Evolutionary conservation across 2,113 vertebrate species (phyloP).

Genomic region (Trochalopteron elliotii): DNA sequence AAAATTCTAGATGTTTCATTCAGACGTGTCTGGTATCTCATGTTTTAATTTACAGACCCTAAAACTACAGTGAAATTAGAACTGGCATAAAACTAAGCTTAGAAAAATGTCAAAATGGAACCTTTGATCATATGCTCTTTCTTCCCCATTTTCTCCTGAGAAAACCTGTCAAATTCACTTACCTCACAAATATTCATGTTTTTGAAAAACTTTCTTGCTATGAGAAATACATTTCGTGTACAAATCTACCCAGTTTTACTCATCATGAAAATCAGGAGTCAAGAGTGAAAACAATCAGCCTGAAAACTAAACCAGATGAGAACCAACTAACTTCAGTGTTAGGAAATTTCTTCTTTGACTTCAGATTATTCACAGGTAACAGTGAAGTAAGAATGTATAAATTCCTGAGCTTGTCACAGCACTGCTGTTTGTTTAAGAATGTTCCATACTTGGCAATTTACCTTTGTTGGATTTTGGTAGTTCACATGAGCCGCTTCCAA

Average conservation of each 20-base stretch:
- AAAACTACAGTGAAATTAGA: not conserved
- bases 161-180: not conserved
- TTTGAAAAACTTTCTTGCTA: not conserved
- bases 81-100: not conserved
- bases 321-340: not conserved
- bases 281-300: not conserved
- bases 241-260: not conserved
- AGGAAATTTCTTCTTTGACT: not conserved
- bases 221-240: not conserved
- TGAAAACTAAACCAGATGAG: not conserved
- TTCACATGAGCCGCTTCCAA: conserved; percentile 76
- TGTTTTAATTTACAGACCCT: not conserved
- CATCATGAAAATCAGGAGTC: not conserved
- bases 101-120: not conserved
- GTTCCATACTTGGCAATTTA: not conserved
- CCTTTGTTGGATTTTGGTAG: conserved; percentile 83
- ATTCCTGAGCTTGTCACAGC: not conserved
- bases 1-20: not conserved
- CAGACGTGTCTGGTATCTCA: not conserved
- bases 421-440: not conserved
- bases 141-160: not conserved
- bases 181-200: not conserved
- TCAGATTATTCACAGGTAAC: not conserved
- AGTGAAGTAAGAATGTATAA: not conserved
- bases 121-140: not conserved